Base-by-base conservation (phyloP, 92 coral and sea anemone species). In the Umimayanthus chanpuru region DNA sequence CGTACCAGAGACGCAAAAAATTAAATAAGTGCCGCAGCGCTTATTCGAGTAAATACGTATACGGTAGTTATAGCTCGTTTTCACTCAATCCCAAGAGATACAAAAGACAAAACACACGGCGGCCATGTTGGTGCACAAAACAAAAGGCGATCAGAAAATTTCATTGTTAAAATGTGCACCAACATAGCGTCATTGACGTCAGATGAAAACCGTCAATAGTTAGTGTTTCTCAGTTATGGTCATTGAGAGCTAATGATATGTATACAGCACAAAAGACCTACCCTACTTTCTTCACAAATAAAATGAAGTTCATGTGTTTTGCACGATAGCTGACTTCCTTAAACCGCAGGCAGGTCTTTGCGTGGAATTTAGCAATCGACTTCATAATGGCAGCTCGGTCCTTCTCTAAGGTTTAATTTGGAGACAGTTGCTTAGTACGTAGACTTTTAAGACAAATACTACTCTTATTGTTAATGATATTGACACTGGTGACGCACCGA, bases 21-120 rank as follows among this genome's bases (percentile, higher is more conserved):
- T 32, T 32, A 32, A 32, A 32, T 2, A 88, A 79, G 90, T 88
- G 88, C 90, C 88, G 88, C 77, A 88, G 90, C 90, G 90, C 90
- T 88, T 88, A 88, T 38, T 88, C 80, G 90, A 88, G 79, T 67
- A 88, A 88, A 80, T 88, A 88, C 90, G 90, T 80, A 80, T 88
- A 88, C 90, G 90, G 89, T 87, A 49, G 36, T 2, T 32, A 2
- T 32, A 32, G 36, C 0, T 32, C 36, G 36, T 32, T 32, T 32
- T 32, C 36, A 32, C 36, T 32, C 36, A 32, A 32, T 32, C 36
- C 36, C 36, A 32, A 32, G 36, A 32, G 36, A 32, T 32, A 32
- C 36, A 32, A 32, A 32, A 32, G 36, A 32, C 36, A 32, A 32
- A 32, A 32, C 36, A 32, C 36, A 32, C 36, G 36, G 36, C 36